Evolutionary conservation across 2,113 vertebrate genomes (phyloP), one percentile per base, ranked within the genome.

Genomic region (Scartelaos histophorus): DNA sequence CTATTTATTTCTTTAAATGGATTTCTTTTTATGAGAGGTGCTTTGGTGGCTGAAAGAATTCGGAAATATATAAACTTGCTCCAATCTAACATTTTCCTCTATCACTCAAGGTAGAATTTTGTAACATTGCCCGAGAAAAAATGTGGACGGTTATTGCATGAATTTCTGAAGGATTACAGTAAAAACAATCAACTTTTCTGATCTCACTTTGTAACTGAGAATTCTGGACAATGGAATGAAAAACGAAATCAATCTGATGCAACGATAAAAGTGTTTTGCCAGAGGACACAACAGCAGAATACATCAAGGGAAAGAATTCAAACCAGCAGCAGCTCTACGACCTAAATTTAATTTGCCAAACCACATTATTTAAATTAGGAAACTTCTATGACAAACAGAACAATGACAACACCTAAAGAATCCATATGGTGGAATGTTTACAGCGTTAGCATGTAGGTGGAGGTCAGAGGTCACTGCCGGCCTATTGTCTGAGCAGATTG

Each of bases 51-150:
- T 70, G 53, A 76, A 66, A 70, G 43, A 51, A 77, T 25, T 25
- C 22, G 13, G 25, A 78, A 45, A 74, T 69, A 38, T 85, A 70
- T 64, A 74, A 80, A 71, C 61, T 70, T 73, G 66, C 67, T 75
- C 64, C 17, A 73, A 49, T 66, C 56, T 61, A 35, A 45, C 13
- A 71, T 25, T 21, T 54, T 21, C 19, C 22, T 57, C 3, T 24
- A 12, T 10, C 25, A 57, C 22, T 47, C 45, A 67, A 69, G 12
- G 62, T 35, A 72, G 56, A 66, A 67, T 57, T 75, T 38, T 65
- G 54, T 62, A 38, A 70, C 13, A 72, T 13, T 66, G 67, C 58
- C 67, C 24, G 73, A 67, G 47, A 69, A 24, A 16, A 56, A 58
- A 11, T 16, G 16, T 58, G 11, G 69, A 68, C 58, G 24, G 51